Evolutionary conservation across 1,140 invertebrate genomes (phyloP).

Genomic region (Drosophila subobscura): DNA sequence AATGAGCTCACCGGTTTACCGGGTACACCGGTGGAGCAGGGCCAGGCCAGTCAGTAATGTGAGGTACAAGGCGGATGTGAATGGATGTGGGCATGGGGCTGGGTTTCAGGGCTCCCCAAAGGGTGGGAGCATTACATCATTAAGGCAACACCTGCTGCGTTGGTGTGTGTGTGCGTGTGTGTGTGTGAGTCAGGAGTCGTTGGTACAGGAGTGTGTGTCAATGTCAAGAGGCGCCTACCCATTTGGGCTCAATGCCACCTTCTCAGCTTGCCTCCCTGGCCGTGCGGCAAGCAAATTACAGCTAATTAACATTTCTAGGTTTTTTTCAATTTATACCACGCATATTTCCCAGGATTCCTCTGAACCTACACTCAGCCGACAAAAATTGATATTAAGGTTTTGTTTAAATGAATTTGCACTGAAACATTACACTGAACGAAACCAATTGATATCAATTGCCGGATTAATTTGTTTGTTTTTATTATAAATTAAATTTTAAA

Average conservation of each 20-base stretch:
- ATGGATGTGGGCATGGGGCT: no score
- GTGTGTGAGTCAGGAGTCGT: background rate
- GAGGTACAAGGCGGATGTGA: no score
- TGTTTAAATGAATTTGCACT: background rate
- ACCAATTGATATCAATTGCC: no score
- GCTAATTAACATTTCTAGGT: constrained; percentile 69
- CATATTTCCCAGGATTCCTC: constrained; percentile 42
- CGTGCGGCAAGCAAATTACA: constrained; percentile 61
- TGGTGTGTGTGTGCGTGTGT: constrained; percentile 19
- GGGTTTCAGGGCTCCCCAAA: constrained; percentile 12
- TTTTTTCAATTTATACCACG: constrained; percentile 71
- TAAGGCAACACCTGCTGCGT: constrained; percentile 73
- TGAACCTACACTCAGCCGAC: constrained; percentile 32
- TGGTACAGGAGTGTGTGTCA: constrained; percentile 44
- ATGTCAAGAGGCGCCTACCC: constrained; percentile 56
- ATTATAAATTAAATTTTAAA: no score
- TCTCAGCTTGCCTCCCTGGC: constrained; percentile 1
- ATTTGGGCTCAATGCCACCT: constrained; percentile 23
- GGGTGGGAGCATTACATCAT: constrained; percentile 67
- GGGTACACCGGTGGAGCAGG: constrained; percentile 9
- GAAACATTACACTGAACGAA: no score
- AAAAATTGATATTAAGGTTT: background rate
- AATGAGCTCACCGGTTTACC: constrained; percentile 67
- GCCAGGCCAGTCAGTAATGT: background rate
- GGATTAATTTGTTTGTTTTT: no score